These are phyloP conservation scores for Sarcophilus harrisii DNA, from an alignment of 2,797 vertebrate species.

Conservation along the genomic window DNA sequence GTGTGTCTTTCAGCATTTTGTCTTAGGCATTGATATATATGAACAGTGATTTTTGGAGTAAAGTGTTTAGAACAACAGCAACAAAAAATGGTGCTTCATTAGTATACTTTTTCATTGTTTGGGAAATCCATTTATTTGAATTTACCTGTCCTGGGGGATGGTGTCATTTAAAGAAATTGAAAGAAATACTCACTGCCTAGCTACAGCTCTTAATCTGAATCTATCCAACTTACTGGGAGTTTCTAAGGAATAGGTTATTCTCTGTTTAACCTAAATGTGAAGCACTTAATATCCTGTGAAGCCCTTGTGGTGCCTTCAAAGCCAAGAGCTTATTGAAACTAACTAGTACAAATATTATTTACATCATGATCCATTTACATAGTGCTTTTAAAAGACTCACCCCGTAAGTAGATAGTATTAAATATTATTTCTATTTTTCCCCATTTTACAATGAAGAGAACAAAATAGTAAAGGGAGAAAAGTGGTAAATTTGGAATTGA, in stretches of 20 bases:
- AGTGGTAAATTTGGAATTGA: not conserved
- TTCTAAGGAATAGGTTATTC: not conserved
- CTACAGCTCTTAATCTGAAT: not conserved
- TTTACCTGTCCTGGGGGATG: not conserved
- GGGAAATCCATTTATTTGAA: not conserved
- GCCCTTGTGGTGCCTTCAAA: not conserved
- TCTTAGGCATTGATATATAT: not conserved
- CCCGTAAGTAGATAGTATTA: not conserved
- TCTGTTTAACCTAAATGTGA: not conserved
- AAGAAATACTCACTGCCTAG: not conserved
- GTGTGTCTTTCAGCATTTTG: not conserved
- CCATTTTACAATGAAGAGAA: not conserved
- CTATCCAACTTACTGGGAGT: not conserved
- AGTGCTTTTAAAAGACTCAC: not conserved
- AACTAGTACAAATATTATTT: not conserved
- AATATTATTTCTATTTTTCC: not conserved
- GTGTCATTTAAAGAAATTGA: slow-evolving; percentile 1
- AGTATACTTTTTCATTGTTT: not conserved
- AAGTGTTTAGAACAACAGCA: not conserved
- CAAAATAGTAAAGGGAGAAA: not conserved
- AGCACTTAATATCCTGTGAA: not conserved
- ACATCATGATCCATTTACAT: not conserved
- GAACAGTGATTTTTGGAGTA: slow-evolving; percentile 11
- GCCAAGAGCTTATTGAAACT: not conserved
- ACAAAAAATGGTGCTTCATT: not conserved